These are phyloP conservation scores for Elachura formosa DNA, from an alignment of 2,113 vertebrate species.

Conservation along the genomic window DNA sequence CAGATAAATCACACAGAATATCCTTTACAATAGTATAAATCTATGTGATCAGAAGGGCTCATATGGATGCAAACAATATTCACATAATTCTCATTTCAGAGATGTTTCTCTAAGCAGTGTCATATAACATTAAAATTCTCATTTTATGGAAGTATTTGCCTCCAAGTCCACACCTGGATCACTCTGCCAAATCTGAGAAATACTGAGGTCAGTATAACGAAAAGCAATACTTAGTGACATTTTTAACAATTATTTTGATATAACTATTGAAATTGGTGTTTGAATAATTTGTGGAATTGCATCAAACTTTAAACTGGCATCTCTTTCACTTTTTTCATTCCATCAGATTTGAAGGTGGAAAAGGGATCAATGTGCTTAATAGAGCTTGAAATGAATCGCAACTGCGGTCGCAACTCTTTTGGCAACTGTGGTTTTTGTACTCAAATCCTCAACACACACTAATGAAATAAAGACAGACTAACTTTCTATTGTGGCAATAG, in stretches of 20 bases:
- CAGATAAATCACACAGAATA: neutral
- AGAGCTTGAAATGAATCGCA: conserved; percentile 26
- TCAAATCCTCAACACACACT: neutral
- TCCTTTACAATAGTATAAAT: neutral
- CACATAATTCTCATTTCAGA: neutral
- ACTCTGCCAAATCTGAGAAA: neutral
- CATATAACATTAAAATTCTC: neutral
- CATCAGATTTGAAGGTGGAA: neutral
- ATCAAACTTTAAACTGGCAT: neutral
- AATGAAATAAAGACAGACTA: neutral
- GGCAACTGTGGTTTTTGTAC: neutral
- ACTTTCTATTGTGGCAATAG: neutral
- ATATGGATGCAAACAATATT: neutral
- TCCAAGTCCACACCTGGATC: rapidly evolving
- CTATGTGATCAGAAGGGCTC: neutral
- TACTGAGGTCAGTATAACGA: neutral
- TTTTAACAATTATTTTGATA: neutral
- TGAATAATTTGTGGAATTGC: neutral
- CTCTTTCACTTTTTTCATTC: neutral
- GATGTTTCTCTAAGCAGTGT: neutral
- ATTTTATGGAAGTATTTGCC: neutral
- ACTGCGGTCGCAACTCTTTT: too few relatives aligned
- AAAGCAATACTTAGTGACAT: neutral
- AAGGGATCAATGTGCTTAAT: neutral
- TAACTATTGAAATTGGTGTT: neutral